A percentile compares a stretch with the other conserved stretches of the same genome.
These are phyloP conservation scores for Epinephelus malabaricus DNA, from an alignment of 2,797 vertebrate species.

Conservation along the genomic window DNA sequence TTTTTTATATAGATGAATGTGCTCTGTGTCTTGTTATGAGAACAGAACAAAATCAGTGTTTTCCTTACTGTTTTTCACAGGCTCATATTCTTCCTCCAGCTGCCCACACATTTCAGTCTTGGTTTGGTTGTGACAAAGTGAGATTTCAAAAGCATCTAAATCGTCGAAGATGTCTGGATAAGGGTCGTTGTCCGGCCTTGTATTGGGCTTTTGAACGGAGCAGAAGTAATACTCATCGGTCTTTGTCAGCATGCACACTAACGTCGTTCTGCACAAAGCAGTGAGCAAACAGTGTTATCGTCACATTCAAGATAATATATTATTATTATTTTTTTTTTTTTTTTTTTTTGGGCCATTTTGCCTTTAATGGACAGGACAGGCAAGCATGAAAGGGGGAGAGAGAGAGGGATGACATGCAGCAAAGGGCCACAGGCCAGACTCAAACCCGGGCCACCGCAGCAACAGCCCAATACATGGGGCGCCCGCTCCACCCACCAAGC, in stretches of 20 bases:
- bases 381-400: too few species aligned
- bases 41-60: not conserved
- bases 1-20: not conserved
- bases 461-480: too few species aligned
- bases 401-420: too few species aligned
- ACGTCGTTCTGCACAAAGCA: constrained; percentile 17
- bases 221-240: constrained; percentile 55
- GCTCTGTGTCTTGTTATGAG: not conserved
- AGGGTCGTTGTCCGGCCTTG: fast-evolving
- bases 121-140: constrained; percentile 46
- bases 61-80: constrained; percentile 69
- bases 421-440: too few species aligned
- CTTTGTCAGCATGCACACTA: constrained; percentile 57
- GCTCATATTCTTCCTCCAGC: constrained; percentile 32
- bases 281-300: not conserved
- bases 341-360: too few species aligned
- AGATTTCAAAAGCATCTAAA: constrained; percentile 28
- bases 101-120: not conserved
- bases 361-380: too few species aligned
- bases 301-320: not conserved
- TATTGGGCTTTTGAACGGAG: constrained; percentile 23
- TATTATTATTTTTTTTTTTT: not conserved
- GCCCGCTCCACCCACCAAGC: too few species aligned
- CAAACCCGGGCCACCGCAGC: too few species aligned
- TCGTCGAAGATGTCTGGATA: constrained; percentile 4